Percentiles rank a stretch among this genome's conserved stretches.
phyloP scores from a whole-genome alignment of 2,797 vertebrate genomes.

The Xenopus petersii region DNA sequence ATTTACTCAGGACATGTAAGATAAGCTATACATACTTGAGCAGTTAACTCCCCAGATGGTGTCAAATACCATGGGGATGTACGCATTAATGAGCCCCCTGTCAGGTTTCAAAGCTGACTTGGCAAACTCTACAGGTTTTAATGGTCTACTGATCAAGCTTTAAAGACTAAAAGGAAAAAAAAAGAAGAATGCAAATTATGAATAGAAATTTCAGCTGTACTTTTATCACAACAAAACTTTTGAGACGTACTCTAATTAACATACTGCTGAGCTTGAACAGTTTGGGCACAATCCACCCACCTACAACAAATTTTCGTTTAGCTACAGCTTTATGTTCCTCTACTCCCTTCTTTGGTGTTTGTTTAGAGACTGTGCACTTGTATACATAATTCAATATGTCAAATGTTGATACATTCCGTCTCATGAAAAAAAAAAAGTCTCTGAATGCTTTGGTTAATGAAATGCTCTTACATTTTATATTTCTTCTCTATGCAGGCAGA shows the following conservation, averaged over 20 bases:
- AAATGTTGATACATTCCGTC: constrained; percentile 39
- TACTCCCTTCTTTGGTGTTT: constrained; percentile 22
- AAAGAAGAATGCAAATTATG: constrained; percentile 23
- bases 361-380: constrained; percentile 26
- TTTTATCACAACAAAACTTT: constrained; percentile 28
- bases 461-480: constrained; percentile 49
- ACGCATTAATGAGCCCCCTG: constrained; percentile 44
- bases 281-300: constrained; percentile 3
- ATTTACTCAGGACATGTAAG: constrained; percentile 27
- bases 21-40: constrained; percentile 47
- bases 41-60: constrained; percentile 43
- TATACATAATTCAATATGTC: constrained; percentile 41
- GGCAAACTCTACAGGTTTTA: constrained; percentile 39
- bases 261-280: constrained; percentile 33
- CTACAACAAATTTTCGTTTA: constrained; percentile 29
- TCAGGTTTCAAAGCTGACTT: constrained; percentile 43
- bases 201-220: constrained; percentile 39
- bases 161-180: constrained; percentile 23
- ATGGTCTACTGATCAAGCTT: constrained; percentile 42
- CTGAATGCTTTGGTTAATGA: constrained; percentile 44
- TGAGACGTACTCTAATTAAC: constrained; percentile 25
- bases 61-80: constrained; percentile 40
- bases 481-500: constrained; percentile 84
- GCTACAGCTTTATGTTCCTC: not conserved
- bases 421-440: constrained; percentile 26